Conservation (phyloP, 1,140 invertebrate species). For the Apis laboriosa region DNA sequence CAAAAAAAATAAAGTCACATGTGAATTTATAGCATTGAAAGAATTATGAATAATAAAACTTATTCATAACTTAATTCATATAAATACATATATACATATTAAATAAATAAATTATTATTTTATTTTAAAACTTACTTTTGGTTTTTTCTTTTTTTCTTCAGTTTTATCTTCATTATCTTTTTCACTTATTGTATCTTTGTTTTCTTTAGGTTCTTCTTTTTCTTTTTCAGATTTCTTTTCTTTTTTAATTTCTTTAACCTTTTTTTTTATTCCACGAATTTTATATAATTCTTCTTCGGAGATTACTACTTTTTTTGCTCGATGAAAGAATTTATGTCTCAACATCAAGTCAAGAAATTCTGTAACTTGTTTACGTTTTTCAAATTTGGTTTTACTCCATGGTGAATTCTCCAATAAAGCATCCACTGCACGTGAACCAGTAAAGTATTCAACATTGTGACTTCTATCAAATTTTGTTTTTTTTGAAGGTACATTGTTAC, state of each 20-base stretch:
- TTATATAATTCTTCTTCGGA: constrained; percentile 77
- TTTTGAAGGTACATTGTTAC: constrained; percentile 95
- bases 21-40: not conserved
- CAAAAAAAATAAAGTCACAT: not conserved
- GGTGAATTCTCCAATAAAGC: constrained; percentile 92
- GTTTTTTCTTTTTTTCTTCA: constrained; percentile 75
- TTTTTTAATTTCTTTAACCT: constrained; percentile 84
- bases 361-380: constrained; percentile 89
- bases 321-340: constrained; percentile 96
- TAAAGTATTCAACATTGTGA: constrained; percentile 98
- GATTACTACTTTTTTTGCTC: constrained; percentile 90
- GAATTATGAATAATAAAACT: not conserved
- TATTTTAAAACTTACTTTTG: constrained; percentile 68
- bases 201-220: constrained; percentile 77
- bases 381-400: constrained; percentile 93
- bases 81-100: not conserved
- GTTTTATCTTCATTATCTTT: constrained; percentile 81
- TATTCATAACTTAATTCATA: not conserved
- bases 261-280: constrained; percentile 86
- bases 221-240: constrained; percentile 78
- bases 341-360: constrained; percentile 93
- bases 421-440: constrained; percentile 96
- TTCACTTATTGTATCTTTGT: constrained; percentile 80
- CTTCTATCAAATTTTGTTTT: constrained; percentile 95
- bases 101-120: constrained; percentile 7